Percentiles rank a stretch among this genome's conserved stretches.
phyloP scores from a whole-genome alignment of 2,113 vertebrate genomes.

The Rhineura floridana region DNA sequence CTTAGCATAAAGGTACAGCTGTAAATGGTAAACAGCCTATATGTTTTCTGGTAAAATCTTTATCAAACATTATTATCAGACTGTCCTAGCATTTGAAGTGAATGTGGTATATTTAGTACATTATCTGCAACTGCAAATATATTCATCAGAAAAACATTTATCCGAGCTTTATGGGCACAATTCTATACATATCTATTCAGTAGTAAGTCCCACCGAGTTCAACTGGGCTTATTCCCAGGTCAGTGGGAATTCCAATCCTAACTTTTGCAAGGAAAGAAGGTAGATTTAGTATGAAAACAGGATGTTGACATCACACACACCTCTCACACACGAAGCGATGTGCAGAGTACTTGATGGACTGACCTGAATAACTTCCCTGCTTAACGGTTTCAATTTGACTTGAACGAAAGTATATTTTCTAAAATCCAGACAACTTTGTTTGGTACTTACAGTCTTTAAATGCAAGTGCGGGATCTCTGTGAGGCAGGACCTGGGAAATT shows the following conservation, averaged over 20 bases:
- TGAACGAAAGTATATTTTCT: constrained; percentile 41
- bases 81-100: not conserved
- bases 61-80: not conserved
- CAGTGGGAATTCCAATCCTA: not conserved
- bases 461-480: constrained; percentile 74
- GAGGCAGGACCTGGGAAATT: constrained; percentile 72
- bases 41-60: constrained; percentile 3
- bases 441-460: constrained; percentile 86
- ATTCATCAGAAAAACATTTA: not conserved
- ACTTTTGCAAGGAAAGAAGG: not conserved
- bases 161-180: not conserved
- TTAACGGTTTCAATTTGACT: constrained; percentile 52
- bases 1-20: not conserved
- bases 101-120: not conserved
- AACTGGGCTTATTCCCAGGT: not conserved
- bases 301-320: not conserved
- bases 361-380: not conserved
- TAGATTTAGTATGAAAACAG: not conserved
- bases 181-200: not conserved
- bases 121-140: not conserved
- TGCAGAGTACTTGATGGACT: not conserved
- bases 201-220: not conserved
- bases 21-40: not conserved
- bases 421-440: constrained; percentile 31
- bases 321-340: not conserved